These are phyloP conservation scores for Lasius fuliginosus DNA, from an alignment of 2,888 invertebrate genomes.

Conservation along the genomic window DNA sequence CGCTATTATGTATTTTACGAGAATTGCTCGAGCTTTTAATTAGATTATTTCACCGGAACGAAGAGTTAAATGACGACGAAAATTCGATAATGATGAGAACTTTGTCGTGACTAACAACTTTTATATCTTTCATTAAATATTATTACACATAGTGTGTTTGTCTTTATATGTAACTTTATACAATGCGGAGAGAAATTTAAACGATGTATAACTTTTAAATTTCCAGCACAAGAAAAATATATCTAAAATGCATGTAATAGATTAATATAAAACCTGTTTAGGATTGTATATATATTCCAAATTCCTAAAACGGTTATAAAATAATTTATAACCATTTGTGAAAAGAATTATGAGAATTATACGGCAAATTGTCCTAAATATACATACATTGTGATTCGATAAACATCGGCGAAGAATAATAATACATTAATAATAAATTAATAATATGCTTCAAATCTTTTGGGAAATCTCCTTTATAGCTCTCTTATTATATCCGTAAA, in stretches of 20 bases:
- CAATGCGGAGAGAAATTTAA: background rate
- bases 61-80: background rate
- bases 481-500: background rate
- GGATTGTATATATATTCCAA: background rate
- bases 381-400: background rate
- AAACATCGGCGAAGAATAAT: background rate
- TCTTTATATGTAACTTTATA: background rate
- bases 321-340: background rate
- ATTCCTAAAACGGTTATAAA: background rate
- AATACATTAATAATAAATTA: background rate
- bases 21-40: conserved; percentile 10
- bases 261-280: background rate
- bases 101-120: background rate
- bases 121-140: background rate
- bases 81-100: background rate
- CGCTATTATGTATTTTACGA: conserved; percentile 22
- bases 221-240: background rate
- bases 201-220: background rate
- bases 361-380: background rate
- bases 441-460: background rate
- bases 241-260: background rate
- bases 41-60: conserved; percentile 14
- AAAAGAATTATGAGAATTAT: background rate
- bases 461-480: background rate
- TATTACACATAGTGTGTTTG: background rate